Evolutionary conservation across 64 coral and sea anemone species (phyloP), one percentile per base, ranked within the genome.

Genomic region (Pocillopora verrucosa): DNA sequence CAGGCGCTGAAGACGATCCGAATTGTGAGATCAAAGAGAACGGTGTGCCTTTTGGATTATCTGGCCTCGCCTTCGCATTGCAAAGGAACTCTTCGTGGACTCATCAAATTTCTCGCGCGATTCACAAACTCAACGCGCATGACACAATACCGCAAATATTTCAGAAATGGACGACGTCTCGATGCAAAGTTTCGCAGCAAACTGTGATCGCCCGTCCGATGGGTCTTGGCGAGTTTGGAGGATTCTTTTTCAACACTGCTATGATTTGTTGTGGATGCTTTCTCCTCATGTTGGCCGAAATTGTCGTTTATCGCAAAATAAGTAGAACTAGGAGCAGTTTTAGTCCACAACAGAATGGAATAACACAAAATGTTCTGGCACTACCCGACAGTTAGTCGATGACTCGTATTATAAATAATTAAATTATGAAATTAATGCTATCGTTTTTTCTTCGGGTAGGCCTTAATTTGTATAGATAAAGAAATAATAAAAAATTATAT

Each of bases 241-340:
- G 95, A 11, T 96, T 96, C 78, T 86, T 96, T 30, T 96, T 96
- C 70, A 96, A 96, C 78, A 96, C 91, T 16, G 91, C 95, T 41
- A 68, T 96, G 77, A 93, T 92, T 24, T 87, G 83, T 13, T 81
- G 84, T 37, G 95, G 95, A 9, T 91, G 95, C 61, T 96, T 96
- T 87, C 12, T 93, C 24, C 93, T 96, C 24, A 51, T 96, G 16
- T 45, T 89, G 14, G 14, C 90, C 13, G 95, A 96, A 59, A 90
- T 96, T 58, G 58, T 96, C 10, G 56, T 96, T 38, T 96, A 96
- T 58, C 88, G 84, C 25, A 92, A 75, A 87, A 72, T 96, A 16
- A 77, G 83, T 2, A 91, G 89, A 62, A 90, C 35, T 34, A 77
- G 91, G 14, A 58, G 87, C 19, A 69, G 77, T 14, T 96, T 96